Conservation (phyloP, 1,140 invertebrate species). For the Pomacea maculata region DNA sequence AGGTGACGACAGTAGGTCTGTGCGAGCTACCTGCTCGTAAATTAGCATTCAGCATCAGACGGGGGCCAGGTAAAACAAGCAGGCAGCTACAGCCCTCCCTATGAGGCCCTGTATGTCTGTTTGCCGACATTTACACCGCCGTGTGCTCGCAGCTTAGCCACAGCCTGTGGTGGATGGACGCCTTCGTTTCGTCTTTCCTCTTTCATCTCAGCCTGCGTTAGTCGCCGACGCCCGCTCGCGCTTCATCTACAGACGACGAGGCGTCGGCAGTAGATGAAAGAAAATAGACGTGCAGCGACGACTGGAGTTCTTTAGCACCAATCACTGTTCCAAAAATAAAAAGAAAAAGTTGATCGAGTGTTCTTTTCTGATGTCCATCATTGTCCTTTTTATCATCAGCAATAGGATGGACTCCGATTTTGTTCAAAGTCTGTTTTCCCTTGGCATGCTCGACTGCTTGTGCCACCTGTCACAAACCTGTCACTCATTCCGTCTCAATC, state of each 20-base stretch:
- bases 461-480: too few relatives aligned
- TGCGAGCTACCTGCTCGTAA: not conserved
- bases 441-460: too few relatives aligned
- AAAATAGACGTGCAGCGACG: not conserved
- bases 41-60: conserved; percentile 11
- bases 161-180: conserved; percentile 10
- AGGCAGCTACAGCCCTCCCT: not conserved
- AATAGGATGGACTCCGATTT: too few relatives aligned
- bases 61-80: conserved; percentile 14
- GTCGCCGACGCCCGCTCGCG: not conserved
- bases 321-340: too few relatives aligned
- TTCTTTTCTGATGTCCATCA: too few relatives aligned
- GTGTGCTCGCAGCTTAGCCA: conserved; percentile 12
- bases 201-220: not conserved
- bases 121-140: conserved; percentile 14
- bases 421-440: too few relatives aligned
- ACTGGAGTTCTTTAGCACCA: too few relatives aligned
- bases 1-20: not conserved
- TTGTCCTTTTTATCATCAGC: too few relatives aligned
- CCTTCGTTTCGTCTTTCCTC: not conserved
- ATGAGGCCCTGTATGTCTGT: not conserved
- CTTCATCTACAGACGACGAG: not conserved
- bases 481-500: too few relatives aligned
- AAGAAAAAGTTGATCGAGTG: too few relatives aligned
- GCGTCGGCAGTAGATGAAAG: not conserved